Evolutionary conservation across 2,797 vertebrate genomes (phyloP).

Genomic region (Notolepis coatsorum): DNA sequence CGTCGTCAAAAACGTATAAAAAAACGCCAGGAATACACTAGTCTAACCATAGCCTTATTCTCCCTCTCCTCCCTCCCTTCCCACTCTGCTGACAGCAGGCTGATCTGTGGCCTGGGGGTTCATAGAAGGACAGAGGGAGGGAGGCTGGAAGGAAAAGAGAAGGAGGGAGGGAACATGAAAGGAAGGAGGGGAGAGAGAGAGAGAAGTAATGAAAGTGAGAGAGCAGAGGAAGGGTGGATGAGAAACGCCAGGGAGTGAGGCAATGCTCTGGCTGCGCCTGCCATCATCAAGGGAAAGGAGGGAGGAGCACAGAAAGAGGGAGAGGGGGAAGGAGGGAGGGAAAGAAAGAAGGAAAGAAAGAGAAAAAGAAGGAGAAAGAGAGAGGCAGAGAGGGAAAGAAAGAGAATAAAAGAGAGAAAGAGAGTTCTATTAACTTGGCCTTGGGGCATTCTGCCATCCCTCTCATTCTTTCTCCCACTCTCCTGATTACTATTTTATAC

Average conservation of each 20-base stretch:
- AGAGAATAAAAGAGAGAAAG: conserved; percentile 24
- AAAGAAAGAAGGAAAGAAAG: conserved; percentile 28
- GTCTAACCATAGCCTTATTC: too few species aligned
- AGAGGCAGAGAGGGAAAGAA: conserved; percentile 42
- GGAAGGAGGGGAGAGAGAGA: conserved; percentile 37
- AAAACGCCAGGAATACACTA: too few species aligned
- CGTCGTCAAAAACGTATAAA: too few species aligned
- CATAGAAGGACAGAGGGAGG: conserved; percentile 42
- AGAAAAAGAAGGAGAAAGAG: conserved; percentile 51
- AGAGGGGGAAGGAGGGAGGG: conserved; percentile 20
- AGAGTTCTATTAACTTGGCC: conserved; percentile 53
- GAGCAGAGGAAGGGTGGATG: conserved; percentile 15
- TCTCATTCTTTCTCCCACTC: conserved; percentile 58
- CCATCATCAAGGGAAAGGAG: conserved; percentile 60
- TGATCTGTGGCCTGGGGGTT: conserved; percentile 59
- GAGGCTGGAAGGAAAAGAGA: conserved; percentile 39
- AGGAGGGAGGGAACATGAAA: conserved; percentile 57
- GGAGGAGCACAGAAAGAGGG: conserved; percentile 43
- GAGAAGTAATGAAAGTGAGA: conserved; percentile 39
- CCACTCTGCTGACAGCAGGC: conserved; percentile 42
- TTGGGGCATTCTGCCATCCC: conserved; percentile 49
- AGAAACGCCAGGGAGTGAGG: conserved; percentile 54
- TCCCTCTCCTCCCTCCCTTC: conserved; percentile 19
- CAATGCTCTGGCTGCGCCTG: conserved; percentile 64
- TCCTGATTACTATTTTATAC: conserved; percentile 36